Base-by-base conservation (phyloP, 2,797 vertebrate genomes). In the Thripadectes ignobilis region DNA sequence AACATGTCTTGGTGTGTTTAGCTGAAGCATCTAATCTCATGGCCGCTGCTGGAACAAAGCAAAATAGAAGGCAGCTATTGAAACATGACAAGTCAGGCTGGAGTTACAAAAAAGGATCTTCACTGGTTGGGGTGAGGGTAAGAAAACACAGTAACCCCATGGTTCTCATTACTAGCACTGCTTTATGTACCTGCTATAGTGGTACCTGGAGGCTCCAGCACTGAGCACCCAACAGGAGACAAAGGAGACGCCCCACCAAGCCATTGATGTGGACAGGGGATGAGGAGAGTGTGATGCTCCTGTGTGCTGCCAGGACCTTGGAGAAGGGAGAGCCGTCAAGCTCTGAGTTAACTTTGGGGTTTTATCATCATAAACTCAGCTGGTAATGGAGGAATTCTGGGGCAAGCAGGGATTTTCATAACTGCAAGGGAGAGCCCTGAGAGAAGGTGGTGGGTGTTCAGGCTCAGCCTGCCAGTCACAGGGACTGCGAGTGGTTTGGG, bases 111-210 rank as follows among this genome's bases (percentile, higher is more conserved):
- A 65, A 24, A 3, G 2, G 2, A 7, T 41, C 11, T 7, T 8
- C 17, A 49, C n/a, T 27, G 48, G 7, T 3, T 77, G 68, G 26
- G n/a, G 9, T 62, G n/a, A 75, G 29, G 14, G 14, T 14, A 27
- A 72, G 26, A 19, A 19, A 81, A 27, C 30, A 23, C n/a, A 20
- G n/a, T 17, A 23, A 36, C 7, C 12, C 20, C 26, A 2, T 0
- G 1, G 16, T 3, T 66, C 48, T 43, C 38, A 7, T 21, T 36
- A 8, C 14, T 14, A 45, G 23, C 7, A 5, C 12, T 57, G 51
- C 24, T 48, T 48, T 13, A 24, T 0, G 0, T 27, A 21, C 8
- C 5, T 29, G 5, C 15, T 18, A 1, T 0, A 27, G 52, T 0
- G 1, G 45, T 23, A 12, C 24, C 24, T 38, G 57, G 29, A 6